These are phyloP conservation scores for Mellivora capensis DNA, from an alignment of 2,113 vertebrate species.

Conservation along the genomic window DNA sequence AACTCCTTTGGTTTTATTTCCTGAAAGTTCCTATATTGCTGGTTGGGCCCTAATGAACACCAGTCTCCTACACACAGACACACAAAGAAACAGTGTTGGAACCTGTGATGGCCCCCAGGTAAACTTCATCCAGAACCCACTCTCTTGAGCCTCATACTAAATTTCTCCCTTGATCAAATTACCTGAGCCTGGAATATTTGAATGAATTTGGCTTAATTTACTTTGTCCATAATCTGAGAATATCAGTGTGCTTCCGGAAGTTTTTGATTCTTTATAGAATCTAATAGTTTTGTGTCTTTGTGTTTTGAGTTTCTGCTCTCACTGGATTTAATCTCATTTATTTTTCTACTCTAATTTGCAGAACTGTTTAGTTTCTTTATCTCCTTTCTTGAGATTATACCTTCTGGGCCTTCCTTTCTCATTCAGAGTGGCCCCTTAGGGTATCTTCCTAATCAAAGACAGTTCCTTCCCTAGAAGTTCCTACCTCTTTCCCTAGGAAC, in stretches of 20 bases:
- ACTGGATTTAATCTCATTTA: neutral
- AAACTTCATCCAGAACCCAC: neutral
- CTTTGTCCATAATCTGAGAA: neutral
- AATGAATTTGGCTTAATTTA: neutral
- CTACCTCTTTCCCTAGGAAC: neutral
- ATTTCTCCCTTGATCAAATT: neutral
- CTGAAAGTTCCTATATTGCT: neutral
- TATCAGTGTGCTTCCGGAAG: neutral
- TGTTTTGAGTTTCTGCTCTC: neutral
- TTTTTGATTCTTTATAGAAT: neutral
- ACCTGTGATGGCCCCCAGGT: neutral
- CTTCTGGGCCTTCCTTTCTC: neutral
- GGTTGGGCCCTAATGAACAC: too few species aligned
- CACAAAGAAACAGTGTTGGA: neutral
- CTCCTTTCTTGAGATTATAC: neutral
- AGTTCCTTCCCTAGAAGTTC: neutral
- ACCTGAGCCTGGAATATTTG: neutral
- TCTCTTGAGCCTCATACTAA: neutral
- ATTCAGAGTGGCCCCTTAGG: neutral
- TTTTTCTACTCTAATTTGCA: neutral
- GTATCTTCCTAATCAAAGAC: neutral
- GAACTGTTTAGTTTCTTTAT: neutral
- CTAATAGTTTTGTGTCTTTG: neutral
- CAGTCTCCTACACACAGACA: neutral
- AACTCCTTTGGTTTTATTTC: neutral